Percentiles rank a stretch among this genome's conserved stretches.
Evolutionary conservation across 2,113 vertebrate species (phyloP).

Genomic region (Lepus timidus): DNA sequence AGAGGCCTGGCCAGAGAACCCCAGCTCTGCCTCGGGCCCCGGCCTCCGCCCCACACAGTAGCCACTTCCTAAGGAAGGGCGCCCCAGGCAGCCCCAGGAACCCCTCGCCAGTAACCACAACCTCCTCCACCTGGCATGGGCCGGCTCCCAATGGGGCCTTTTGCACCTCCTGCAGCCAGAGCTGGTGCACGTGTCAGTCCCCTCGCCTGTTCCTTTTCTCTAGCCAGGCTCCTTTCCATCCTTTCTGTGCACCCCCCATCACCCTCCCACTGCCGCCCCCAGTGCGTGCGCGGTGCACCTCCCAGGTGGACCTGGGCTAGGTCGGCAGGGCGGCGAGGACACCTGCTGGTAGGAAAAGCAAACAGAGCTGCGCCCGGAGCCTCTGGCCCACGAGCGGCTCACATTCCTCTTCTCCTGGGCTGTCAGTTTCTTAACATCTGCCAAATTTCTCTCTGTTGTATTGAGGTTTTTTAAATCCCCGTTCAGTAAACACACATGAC

Average conservation of each 20-base stretch:
- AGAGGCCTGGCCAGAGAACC: neutral
- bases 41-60: neutral
- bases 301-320: conserved; percentile 47
- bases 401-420: conserved; percentile 76
- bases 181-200: neutral
- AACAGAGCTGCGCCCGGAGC: conserved; percentile 52
- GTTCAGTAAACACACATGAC: conserved; percentile 80
- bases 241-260: neutral
- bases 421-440: conserved; percentile 79
- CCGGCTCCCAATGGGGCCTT: neutral
- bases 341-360: conserved; percentile 83
- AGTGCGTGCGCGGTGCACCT: neutral
- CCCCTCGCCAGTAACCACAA: conserved; percentile 59
- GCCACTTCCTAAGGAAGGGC: conserved; percentile 70
- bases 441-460: conserved; percentile 80
- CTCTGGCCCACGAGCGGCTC: conserved; percentile 51
- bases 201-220: neutral
- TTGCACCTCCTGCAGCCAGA: conserved; percentile 28
- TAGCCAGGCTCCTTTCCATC: neutral
- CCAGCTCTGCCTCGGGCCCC: neutral
- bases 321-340: conserved; percentile 75
- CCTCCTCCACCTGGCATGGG: conserved; percentile 54
- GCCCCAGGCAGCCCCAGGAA: conserved; percentile 36
- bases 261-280: neutral
- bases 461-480: conserved; percentile 80